phyloP scores from a whole-genome alignment of 2,888 invertebrate species.

The Nudaria mundana region DNA sequence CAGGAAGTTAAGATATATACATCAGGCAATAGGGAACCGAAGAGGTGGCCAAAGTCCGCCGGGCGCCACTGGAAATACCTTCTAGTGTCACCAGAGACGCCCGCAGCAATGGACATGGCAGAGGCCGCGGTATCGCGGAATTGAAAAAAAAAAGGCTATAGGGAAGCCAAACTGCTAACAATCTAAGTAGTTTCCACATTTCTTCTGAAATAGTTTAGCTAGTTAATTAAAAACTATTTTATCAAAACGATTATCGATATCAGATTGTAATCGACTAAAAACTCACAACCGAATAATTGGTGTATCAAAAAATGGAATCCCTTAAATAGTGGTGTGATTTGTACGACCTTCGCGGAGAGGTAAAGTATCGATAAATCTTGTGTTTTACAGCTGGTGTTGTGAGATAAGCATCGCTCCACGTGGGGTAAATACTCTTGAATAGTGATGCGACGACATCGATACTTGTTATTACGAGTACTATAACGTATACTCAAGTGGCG shows the following conservation, averaged over 20 bases:
- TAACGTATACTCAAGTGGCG: slow-evolving; percentile 32
- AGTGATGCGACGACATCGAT: slow-evolving; percentile 45
- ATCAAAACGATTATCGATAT: slow-evolving; percentile 28
- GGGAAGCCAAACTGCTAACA: too few species aligned
- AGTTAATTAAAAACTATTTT: too few species aligned
- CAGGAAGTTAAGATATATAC: too few species aligned
- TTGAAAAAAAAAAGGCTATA: too few species aligned
- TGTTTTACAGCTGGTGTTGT: slow-evolving; percentile 76
- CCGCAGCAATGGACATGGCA: too few species aligned
- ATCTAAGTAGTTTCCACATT: too few species aligned
- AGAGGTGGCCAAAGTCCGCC: too few species aligned
- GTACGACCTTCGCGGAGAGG: slow-evolving; percentile 62
- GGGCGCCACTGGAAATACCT: too few species aligned
- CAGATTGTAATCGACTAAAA: slow-evolving; percentile 21
- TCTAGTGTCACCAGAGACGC: too few species aligned
- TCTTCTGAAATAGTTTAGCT: too few species aligned
- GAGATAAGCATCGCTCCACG: slow-evolving; percentile 77
- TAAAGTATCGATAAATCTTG: slow-evolving; percentile 79
- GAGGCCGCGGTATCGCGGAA: too few species aligned
- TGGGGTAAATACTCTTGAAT: slow-evolving; percentile 60
- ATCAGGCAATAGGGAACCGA: too few species aligned
- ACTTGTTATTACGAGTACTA: slow-evolving; percentile 23
- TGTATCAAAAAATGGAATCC: slow-evolving; percentile 44
- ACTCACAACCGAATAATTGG: slow-evolving; percentile 39
- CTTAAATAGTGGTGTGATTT: slow-evolving; percentile 73